Evolutionary conservation across 2,888 invertebrate genomes (phyloP).

Genomic region (Pyrochroa serraticornis): DNA sequence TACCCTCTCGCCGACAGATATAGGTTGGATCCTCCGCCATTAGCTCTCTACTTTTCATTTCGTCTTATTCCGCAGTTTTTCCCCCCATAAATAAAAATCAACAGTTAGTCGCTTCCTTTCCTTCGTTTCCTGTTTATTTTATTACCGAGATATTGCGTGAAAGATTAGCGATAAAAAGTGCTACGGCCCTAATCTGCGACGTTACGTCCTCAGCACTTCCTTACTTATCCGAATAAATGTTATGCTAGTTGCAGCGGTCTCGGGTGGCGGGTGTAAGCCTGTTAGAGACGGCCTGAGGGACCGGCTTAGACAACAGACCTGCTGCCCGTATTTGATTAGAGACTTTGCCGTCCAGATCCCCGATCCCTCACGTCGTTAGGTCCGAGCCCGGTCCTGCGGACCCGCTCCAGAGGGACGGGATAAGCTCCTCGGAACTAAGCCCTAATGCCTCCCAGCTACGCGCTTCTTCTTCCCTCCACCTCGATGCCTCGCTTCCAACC

Average conservation of each 20-base stretch:
- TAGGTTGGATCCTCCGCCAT: constrained; percentile 4
- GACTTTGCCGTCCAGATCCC: constrained; percentile 46
- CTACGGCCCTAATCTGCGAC: constrained; percentile 12
- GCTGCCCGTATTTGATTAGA: constrained; percentile 53
- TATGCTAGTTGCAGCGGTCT: constrained; percentile 31
- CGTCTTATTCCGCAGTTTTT: too few relatives aligned
- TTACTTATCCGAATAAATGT: constrained; percentile 25
- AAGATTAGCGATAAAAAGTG: constrained; percentile 4
- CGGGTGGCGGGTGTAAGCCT: constrained; percentile 42
- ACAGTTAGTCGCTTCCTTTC: constrained; percentile 10
- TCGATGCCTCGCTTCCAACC: constrained; percentile 18
- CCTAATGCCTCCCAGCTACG: constrained; percentile 32
- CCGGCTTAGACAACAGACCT: constrained; percentile 50
- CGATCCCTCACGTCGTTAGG: constrained; percentile 53
- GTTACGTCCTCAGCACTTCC: constrained; percentile 22
- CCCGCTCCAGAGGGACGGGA: constrained; percentile 37
- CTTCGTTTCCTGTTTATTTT: constrained; percentile 13
- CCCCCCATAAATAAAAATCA: constrained; percentile 17
- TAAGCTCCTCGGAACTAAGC: constrained; percentile 42
- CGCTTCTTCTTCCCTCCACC: constrained; percentile 21
- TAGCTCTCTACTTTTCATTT: not conserved
- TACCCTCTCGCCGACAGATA: not conserved
- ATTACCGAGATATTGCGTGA: constrained; percentile 10
- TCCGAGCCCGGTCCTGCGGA: constrained; percentile 33
- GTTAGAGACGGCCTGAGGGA: constrained; percentile 46